Conservation (phyloP, 2,888 invertebrate genomes). For the Trissolcus brochymenae region DNA sequence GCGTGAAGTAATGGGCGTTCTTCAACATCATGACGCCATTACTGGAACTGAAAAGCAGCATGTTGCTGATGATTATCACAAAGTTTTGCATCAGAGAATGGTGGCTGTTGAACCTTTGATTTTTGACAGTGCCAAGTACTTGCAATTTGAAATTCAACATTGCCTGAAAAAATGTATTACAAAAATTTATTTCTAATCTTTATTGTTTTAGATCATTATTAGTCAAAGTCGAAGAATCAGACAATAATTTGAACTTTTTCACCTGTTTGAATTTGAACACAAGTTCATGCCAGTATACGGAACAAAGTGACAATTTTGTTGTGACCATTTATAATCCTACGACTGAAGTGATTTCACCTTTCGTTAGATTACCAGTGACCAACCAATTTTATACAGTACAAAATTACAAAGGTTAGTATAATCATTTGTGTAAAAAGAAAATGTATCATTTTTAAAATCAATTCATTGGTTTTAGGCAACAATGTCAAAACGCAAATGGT, state of each 20-base stretch:
- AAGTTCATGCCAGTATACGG: conserved; percentile 83
- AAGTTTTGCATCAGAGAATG: conserved; percentile 83
- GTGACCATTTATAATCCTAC: conserved; percentile 89
- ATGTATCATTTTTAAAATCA: background rate
- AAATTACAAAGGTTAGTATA: conserved; percentile 79
- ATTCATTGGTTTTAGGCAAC: conserved; percentile 71
- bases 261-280: conserved; percentile 84
- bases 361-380: conserved; percentile 81
- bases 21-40: conserved; percentile 94
- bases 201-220: conserved; percentile 32
- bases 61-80: conserved; percentile 90
- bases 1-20: conserved; percentile 84
- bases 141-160: background rate
- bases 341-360: conserved; percentile 79
- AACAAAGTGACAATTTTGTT: conserved; percentile 80
- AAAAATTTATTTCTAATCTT: background rate
- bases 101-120: conserved; percentile 79
- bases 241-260: conserved; percentile 68
- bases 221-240: background rate
- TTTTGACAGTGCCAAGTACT: conserved; percentile 79
- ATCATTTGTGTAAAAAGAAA: background rate
- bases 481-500: conserved; percentile 80
- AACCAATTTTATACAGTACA: conserved; percentile 79
- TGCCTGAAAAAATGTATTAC: background rate
- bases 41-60: conserved; percentile 90